These are phyloP conservation scores for Cynocephalus volans DNA, from an alignment of 2,113 vertebrate species.

Conservation along the genomic window DNA sequence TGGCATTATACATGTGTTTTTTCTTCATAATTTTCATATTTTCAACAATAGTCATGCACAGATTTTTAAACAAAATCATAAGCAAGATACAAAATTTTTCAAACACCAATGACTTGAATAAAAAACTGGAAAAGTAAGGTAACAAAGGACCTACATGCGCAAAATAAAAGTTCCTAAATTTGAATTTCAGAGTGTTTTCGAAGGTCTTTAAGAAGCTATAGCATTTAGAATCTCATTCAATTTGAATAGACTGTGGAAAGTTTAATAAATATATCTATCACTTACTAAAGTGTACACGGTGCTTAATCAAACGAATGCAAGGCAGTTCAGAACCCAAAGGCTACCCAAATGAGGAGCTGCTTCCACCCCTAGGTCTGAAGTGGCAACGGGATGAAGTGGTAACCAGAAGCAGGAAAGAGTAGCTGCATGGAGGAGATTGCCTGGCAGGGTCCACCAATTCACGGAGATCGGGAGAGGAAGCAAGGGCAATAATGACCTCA, in stretches of 20 bases:
- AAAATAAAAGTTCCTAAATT: not conserved
- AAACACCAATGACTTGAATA: not conserved
- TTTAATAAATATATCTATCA: not conserved
- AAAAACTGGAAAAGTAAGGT: not conserved
- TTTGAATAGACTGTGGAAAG: not conserved
- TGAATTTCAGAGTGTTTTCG: constrained; percentile 34
- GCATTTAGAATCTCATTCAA: not conserved
- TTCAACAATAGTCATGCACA: not conserved
- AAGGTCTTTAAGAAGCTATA: not conserved
- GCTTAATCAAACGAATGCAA: not conserved
- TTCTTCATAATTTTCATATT: constrained; percentile 29
- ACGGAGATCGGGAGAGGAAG: not conserved
- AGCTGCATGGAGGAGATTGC: too few relatives aligned
- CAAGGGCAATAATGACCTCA: not conserved
- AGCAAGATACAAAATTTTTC: not conserved
- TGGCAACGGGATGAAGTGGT: not conserved
- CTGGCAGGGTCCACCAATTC: not conserved
- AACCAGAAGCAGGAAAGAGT: not conserved
- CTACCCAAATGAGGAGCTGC: not conserved
- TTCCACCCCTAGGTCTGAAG: not conserved
- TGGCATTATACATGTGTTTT: not conserved
- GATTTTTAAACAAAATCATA: not conserved
- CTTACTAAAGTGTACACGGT: not conserved
- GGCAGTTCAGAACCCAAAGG: not conserved
- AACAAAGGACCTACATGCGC: not conserved